phyloP scores from a whole-genome alignment of 92 coral and sea anemone species.

The Epizoanthus stellaris region DNA sequence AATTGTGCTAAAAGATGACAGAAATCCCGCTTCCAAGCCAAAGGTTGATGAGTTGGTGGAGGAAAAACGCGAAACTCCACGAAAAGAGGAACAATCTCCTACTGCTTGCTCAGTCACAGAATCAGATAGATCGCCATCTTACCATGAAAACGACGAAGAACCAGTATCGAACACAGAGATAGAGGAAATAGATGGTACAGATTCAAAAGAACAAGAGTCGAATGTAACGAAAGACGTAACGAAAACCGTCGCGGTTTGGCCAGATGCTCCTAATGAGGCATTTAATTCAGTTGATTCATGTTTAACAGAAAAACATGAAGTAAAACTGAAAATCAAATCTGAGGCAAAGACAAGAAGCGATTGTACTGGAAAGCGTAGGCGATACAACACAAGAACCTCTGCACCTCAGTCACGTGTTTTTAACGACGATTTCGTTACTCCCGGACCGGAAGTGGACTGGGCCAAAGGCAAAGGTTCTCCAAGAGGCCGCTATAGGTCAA shows the following conservation, averaged over 20 bases:
- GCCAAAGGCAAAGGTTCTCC: constrained; percentile 51
- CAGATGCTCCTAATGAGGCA: not conserved
- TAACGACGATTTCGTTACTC: constrained; percentile 59
- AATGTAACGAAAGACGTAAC: not conserved
- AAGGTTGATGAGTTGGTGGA: not conserved
- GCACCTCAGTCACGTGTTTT: constrained; percentile 62
- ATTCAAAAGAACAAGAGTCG: not conserved
- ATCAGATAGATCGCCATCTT: not conserved
- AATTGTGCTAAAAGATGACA: constrained; percentile 27
- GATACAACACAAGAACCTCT: constrained; percentile 72
- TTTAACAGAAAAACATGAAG: not conserved
- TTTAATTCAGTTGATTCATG: not conserved
- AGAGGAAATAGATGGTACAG: not conserved
- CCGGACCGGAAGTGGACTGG: constrained; percentile 64
- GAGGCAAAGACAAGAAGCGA: not conserved
- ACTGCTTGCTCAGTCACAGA: not conserved
- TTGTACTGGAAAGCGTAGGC: constrained; percentile 27
- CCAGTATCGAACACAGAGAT: not conserved
- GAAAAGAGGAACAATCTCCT: not conserved
- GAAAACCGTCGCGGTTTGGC: constrained; percentile 2
- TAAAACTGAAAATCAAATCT: not conserved
- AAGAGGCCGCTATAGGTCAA: constrained; percentile 73
- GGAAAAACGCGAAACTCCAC: not conserved
- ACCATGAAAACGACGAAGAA: not conserved
- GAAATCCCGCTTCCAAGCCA: not conserved